Base-by-base conservation (phyloP, 2,888 invertebrate genomes). In the Drosophila silvestris region DNA sequence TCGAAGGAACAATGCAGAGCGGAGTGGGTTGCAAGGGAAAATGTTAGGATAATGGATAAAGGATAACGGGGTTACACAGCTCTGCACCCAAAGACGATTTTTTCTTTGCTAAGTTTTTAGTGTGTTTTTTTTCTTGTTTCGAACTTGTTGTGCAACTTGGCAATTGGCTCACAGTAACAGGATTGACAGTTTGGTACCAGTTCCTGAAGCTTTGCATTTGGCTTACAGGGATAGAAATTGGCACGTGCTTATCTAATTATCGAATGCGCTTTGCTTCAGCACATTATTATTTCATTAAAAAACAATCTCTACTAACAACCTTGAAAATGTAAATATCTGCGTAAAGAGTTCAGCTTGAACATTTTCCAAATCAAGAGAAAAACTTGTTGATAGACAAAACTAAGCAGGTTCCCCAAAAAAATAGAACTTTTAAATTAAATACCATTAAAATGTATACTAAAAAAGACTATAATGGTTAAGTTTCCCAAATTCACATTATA, bases 21-120 rank as follows among this genome's bases (percentile, higher is more conserved):
- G n/a, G 9, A n/a, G 16, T 41, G 22, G 6, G n/a, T 14, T 12
- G 39, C 5, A 3, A 4, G 28, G 19, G 37, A 9, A 22, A 19
- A 19, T 28, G 37, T 6, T 19, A 2, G 47, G 47, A 47, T 22
- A 44, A 14, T 19, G 39, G 28, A n/a, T 28, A 28, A 16, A 16
- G 41, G 22, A 47, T 22, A 28, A 52, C 44, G 22, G 12, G 37
- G 35, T 58, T 52, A 67, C 57, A 64, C 33, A 53, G 79, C 77
- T 66, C 58, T 74, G 53, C 57, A 56, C 63, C 37, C 68, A 70
- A 86, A 78, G 37, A 53, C 71, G 70, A 79, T 75, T 74, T 69
- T 74, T 71, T 66, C 66, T 57, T 60, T 62, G 65, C 22, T 50
- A 22, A 41, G 50, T 63, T 70, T 56, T 63, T 54, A 51, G 33